Evolutionary conservation across 2,113 vertebrate genomes (phyloP), one percentile per base, ranked within the genome.

Genomic region (Poicephalus meyeri): DNA sequence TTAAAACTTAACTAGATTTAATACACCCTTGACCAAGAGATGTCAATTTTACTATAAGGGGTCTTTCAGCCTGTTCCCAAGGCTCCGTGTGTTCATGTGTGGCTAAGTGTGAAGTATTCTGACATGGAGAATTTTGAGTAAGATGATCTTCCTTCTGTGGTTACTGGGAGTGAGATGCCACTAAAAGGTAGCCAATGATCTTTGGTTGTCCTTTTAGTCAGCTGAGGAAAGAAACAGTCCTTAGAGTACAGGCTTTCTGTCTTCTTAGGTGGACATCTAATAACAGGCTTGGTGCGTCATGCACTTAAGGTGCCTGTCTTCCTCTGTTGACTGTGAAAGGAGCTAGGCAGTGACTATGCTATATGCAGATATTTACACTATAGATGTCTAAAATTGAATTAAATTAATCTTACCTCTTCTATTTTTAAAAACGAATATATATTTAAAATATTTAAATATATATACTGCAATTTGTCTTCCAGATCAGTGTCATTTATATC

Each of bases 121-220:
- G 4, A 3, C 0, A 0, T 1, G 6, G 29, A 79, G 4, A 8
- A 7, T 5, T 52, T 65, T 72, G n/a, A 25, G 11, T 73, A 73
- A 44, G 11, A 16, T 82, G 26, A 31, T 86, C 16, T 82, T 80
- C 26, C 33, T 63, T 81, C 49, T 19, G 53, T 82, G 5, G 31
- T 33, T 87, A 29, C 33, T 41, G 4, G 33, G 52, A 85, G 35
- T n/a, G 24, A 80, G 39, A 44, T 44, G 7, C 8, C 39, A 13
- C 29, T 72, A 47, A 56, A 84, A 11, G n/a, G 41, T 35, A 16
- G 44, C 29, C 74, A 80, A 72, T 72, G 0, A 64, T 23, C 42
- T 87, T 89, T 79, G 42, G 10, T 18, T 91, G 23, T 55, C 29
- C 26, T 94, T 89, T 69, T 29, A 69, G 23, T 65, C 28, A 80